These are phyloP conservation scores for Eledona agricola DNA, from an alignment of 2,888 invertebrate genomes.

Conservation along the genomic window DNA sequence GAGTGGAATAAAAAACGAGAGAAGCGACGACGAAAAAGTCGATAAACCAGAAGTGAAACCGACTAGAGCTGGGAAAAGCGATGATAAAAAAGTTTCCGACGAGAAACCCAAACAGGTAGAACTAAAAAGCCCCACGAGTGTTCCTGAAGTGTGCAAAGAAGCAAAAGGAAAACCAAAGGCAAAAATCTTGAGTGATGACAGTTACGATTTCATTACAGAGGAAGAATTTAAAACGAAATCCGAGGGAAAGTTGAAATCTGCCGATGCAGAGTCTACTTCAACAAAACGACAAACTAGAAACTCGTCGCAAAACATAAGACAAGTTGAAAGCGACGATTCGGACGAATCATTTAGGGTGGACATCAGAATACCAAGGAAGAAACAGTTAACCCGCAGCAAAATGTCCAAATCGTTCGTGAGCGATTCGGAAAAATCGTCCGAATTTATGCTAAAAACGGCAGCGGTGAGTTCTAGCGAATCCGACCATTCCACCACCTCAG, in stretches of 20 bases:
- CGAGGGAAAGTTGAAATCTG: constrained; percentile 40
- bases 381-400: constrained; percentile 48
- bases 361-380: constrained; percentile 47
- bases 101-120: not conserved
- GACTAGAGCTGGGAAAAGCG: constrained; percentile 47
- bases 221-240: too few relatives aligned
- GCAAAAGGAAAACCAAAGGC: constrained; percentile 38
- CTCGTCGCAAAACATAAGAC: constrained; percentile 37
- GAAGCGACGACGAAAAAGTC: constrained; percentile 26
- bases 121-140: constrained; percentile 29
- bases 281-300: constrained; percentile 44
- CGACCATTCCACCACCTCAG: constrained; percentile 50
- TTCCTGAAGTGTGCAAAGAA: constrained; percentile 54
- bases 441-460: constrained; percentile 17
- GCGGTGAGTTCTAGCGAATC: constrained; percentile 41
- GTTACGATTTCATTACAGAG: too few relatives aligned
- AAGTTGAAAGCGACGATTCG: constrained; percentile 45
- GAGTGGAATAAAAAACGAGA: not conserved
- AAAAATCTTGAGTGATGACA: too few relatives aligned
- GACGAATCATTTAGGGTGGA: constrained; percentile 51
- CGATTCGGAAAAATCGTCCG: constrained; percentile 29
- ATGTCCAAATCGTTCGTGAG: constrained; percentile 28
- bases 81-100: constrained; percentile 40
- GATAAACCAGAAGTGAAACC: too few relatives aligned
- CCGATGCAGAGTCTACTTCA: constrained; percentile 35